Percentiles rank a stretch among this genome's conserved stretches.
phyloP scores from a whole-genome alignment of 2,797 vertebrate species.

The Pelobates cultripes region DNA sequence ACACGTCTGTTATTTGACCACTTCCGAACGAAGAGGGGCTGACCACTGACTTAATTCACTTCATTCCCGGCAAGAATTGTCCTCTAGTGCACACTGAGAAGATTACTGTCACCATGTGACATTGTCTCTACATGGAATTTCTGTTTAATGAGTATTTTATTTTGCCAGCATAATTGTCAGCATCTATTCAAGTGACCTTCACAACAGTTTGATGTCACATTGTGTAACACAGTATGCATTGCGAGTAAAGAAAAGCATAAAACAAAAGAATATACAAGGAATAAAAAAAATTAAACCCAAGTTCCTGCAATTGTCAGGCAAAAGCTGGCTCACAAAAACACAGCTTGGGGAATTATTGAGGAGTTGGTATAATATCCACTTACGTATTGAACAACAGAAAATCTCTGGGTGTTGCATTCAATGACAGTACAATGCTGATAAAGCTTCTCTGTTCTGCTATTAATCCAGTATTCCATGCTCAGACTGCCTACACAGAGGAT shows the following conservation, averaged over 20 bases:
- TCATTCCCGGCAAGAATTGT: background rate
- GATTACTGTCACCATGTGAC: constrained; percentile 9
- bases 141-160: constrained; percentile 35
- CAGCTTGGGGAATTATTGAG: constrained; percentile 53
- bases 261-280: constrained; percentile 43
- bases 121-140: constrained; percentile 7
- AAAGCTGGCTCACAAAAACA: constrained; percentile 41
- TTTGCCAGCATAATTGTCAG: constrained; percentile 30
- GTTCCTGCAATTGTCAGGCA: constrained; percentile 44
- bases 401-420: constrained; percentile 53
- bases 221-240: constrained; percentile 39
- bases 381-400: constrained; percentile 55
- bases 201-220: constrained; percentile 48
- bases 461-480: constrained; percentile 50
- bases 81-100: constrained; percentile 13
- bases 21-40: constrained; percentile 1
- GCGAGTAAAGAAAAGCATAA: constrained; percentile 31
- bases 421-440: constrained; percentile 53
- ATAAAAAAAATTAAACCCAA: constrained; percentile 29
- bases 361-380: constrained; percentile 56
- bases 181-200: constrained; percentile 51
- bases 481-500: constrained; percentile 52
- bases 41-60: background rate
- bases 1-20: background rate
- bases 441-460: constrained; percentile 52